These are phyloP conservation scores for Neelides sp. DNA, from an alignment of 1,140 invertebrate species.

Conservation along the genomic window DNA sequence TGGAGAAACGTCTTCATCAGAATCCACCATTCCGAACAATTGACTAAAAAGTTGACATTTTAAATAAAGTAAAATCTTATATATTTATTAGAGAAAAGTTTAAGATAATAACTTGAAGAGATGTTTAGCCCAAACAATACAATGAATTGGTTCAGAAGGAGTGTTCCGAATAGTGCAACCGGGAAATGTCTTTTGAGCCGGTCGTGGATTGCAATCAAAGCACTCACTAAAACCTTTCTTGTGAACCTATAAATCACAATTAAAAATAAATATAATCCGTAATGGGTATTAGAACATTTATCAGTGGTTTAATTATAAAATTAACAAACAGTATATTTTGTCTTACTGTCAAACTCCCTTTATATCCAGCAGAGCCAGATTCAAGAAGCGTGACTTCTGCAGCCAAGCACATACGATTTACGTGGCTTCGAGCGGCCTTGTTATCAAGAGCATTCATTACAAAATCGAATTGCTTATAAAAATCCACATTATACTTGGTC, in stretches of 20 bases:
- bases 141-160: conserved; percentile 98
- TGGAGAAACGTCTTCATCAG: conserved; percentile 95
- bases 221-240: conserved; percentile 84
- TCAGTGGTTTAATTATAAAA: not conserved
- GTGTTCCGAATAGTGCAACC: conserved; percentile 98
- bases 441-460: conserved; percentile 98
- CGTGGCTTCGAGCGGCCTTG: conserved; percentile 87
- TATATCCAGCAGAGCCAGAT: conserved; percentile 91
- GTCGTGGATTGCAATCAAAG: conserved; percentile 91
- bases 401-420: conserved; percentile 96
- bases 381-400: conserved; percentile 88
- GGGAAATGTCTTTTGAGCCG: conserved; percentile 82
- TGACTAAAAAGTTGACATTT: conserved; percentile 51
- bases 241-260: conserved; percentile 51
- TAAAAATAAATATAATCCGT: conserved; percentile 6
- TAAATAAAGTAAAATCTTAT: conserved; percentile 9
- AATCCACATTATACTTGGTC: conserved; percentile 75
- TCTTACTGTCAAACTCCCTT: conserved; percentile 64
- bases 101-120: conserved; percentile 76
- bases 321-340: not conserved
- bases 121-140: conserved; percentile 98
- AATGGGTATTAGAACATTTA: not conserved
- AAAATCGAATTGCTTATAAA: conserved; percentile 81
- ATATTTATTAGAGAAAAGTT: no score
- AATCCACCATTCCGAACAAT: conserved; percentile 89